A percentile compares a stretch with the other conserved stretches of the same genome.
phyloP scores from a whole-genome alignment of 2,113 vertebrate species.

The Indicator indicator region DNA sequence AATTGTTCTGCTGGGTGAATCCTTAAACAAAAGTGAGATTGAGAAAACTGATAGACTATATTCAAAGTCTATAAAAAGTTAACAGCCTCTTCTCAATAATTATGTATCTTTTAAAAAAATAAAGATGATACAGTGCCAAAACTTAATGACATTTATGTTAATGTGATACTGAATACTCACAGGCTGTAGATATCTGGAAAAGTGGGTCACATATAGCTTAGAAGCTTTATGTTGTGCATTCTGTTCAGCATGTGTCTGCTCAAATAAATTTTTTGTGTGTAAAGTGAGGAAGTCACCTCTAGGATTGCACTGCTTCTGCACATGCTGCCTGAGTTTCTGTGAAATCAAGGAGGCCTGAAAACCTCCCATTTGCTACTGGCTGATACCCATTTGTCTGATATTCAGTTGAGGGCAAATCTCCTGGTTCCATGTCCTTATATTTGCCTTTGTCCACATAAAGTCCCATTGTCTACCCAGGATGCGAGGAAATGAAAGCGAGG shows the following conservation, averaged over 20 bases:
- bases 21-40: background rate
- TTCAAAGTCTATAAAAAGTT: constrained; percentile 68
- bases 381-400: background rate
- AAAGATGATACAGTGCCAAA: constrained; percentile 45
- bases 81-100: constrained; percentile 66
- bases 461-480: background rate
- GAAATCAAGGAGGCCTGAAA: background rate
- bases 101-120: constrained; percentile 69
- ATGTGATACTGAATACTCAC: constrained; percentile 20
- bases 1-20: background rate
- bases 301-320: background rate
- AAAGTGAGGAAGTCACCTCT: background rate
- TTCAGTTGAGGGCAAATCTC: background rate
- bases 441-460: background rate
- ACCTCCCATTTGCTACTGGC: background rate
- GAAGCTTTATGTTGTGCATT: background rate
- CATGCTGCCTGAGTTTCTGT: background rate
- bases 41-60: constrained; percentile 17
- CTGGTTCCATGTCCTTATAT: background rate
- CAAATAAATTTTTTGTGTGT: background rate
- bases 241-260: background rate
- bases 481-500: background rate
- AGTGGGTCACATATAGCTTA: constrained; percentile 14
- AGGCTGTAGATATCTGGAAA: background rate
- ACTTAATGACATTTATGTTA: constrained; percentile 59